Percentiles rank a stretch among this genome's conserved stretches.
phyloP scores from a whole-genome alignment of 2,888 invertebrate species.

The Pecten maximus region DNA sequence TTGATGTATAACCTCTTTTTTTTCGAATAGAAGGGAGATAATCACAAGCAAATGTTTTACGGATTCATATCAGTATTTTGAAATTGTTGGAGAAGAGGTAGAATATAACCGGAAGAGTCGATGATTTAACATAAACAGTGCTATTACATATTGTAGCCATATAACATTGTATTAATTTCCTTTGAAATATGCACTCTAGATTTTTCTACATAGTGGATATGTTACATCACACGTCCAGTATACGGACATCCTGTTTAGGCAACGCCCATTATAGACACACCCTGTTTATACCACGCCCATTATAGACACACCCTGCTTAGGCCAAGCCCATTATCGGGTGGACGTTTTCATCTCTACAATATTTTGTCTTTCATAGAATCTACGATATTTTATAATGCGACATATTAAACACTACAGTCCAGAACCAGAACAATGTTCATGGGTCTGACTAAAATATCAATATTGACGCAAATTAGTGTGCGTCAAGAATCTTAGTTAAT shows the following conservation, averaged over 20 bases:
- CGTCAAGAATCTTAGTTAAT: too few species aligned
- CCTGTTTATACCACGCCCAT: neutral
- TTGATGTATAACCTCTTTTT: too few species aligned
- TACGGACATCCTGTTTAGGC: neutral
- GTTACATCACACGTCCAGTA: neutral
- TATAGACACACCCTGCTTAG: neutral
- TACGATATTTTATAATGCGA: neutral
- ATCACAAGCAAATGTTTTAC: neutral
- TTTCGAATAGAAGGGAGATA: neutral
- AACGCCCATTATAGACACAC: neutral
- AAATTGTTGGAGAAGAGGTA: neutral
- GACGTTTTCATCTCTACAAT: neutral
- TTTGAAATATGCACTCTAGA: neutral
- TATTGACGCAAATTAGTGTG: too few species aligned
- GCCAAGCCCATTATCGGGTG: neutral
- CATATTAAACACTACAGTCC: neutral
- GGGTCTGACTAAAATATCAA: too few species aligned
- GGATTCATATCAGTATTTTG: neutral
- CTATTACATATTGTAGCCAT: neutral
- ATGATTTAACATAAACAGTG: neutral
- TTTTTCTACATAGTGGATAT: neutral
- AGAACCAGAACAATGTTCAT: too few species aligned
- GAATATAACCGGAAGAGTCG: neutral
- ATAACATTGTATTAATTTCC: neutral
- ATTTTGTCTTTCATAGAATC: constrained; percentile 1